phyloP scores from a whole-genome alignment of 2,888 invertebrate genomes.

The Sussaba pulchella region DNA sequence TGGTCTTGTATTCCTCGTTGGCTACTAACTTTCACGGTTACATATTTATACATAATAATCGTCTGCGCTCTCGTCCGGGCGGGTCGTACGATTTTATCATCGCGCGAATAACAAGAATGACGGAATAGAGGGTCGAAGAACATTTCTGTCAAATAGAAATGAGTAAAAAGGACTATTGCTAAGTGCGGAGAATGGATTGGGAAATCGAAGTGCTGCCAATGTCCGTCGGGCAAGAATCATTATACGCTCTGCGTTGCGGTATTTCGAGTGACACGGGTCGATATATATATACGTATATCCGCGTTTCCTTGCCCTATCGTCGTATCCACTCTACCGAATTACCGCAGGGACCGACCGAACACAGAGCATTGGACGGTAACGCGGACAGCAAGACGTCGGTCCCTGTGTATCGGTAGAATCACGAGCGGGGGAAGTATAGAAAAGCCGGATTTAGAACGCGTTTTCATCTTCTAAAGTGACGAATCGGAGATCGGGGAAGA shows the following conservation, averaged over 20 bases:
- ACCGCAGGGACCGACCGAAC: constrained; percentile 70
- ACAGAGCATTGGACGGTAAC: constrained; percentile 51
- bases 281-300: background rate
- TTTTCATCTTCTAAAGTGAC: constrained; percentile 62
- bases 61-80: background rate
- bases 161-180: constrained; percentile 38
- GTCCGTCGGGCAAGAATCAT: constrained; percentile 26
- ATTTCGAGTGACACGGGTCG: constrained; percentile 18
- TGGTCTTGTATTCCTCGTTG: constrained; percentile 31
- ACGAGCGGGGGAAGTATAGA: constrained; percentile 4
- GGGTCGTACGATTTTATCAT: no score
- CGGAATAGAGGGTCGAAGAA: background rate
- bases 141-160: constrained; percentile 18
- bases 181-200: background rate
- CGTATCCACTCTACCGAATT: constrained; percentile 74
- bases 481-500: constrained; percentile 49
- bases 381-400: constrained; percentile 42
- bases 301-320: constrained; percentile 26
- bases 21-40: constrained; percentile 54
- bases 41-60: constrained; percentile 34
- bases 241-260: constrained; percentile 1
- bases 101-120: background rate
- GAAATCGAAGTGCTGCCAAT: constrained; percentile 5
- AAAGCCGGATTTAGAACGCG: constrained; percentile 5
- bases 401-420: constrained; percentile 35